Percentiles rank a stretch among this genome's conserved stretches.
phyloP scores from a whole-genome alignment of 30 jellyfish, hydroid and myxozoan species.

The Turritopsis dohrnii region DNA sequence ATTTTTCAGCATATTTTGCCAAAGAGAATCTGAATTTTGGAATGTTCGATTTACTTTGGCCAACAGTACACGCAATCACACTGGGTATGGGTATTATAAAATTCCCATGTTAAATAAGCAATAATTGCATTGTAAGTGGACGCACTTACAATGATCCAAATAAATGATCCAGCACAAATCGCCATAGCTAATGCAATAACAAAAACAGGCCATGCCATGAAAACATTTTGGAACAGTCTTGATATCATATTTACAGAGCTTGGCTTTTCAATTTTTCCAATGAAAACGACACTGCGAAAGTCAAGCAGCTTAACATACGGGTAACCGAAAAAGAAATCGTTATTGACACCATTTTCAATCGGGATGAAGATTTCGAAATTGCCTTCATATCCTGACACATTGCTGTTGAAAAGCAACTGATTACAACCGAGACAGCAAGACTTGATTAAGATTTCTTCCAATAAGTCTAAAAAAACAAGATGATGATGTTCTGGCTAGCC shows the following conservation, averaged over 20 bases:
- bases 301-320: neutral
- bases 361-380: neutral
- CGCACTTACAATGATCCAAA: slow-evolving; percentile 9
- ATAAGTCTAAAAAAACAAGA: neutral
- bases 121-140: too few species aligned
- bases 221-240: neutral
- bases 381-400: neutral
- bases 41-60: too few species aligned
- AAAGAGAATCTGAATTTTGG: too few species aligned
- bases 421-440: slow-evolving; percentile 7
- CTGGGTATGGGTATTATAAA: too few species aligned
- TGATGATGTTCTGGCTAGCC: too few species aligned
- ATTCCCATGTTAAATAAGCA: too few species aligned
- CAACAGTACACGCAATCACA: too few species aligned
- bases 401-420: neutral
- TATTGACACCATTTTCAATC: neutral
- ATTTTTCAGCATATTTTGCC: too few species aligned
- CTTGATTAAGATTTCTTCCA: neutral
- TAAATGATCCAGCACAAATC: slow-evolving; percentile 2
- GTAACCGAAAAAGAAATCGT: neutral
- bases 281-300: neutral
- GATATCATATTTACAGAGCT: slow-evolving; percentile 3
- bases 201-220: neutral
- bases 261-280: neutral
- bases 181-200: slow-evolving; percentile 4